phyloP scores from a whole-genome alignment of 1,140 invertebrate genomes.

The Dolichoris vasculosae region DNA sequence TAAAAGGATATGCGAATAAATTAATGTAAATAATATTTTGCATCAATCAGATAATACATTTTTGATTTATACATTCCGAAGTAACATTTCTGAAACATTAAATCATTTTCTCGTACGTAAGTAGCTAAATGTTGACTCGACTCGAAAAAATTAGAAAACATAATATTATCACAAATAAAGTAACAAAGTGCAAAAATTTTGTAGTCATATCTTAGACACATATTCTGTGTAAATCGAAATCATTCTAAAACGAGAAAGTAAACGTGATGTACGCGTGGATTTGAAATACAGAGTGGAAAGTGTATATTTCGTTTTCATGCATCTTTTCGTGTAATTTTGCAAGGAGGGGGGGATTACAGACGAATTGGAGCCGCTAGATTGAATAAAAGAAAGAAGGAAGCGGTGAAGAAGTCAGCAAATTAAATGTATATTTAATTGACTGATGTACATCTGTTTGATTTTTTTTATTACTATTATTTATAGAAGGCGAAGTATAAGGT shows the following conservation, averaged over 20 bases:
- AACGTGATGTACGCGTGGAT: neutral
- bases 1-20: too few species aligned
- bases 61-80: too few species aligned
- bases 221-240: neutral
- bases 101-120: too few species aligned
- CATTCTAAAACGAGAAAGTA: neutral
- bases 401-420: slow-evolving; percentile 15
- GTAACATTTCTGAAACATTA: too few species aligned
- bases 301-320: neutral
- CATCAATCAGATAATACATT: too few species aligned
- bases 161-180: neutral
- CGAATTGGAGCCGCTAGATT: slow-evolving; percentile 17
- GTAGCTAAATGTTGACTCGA: neutral
- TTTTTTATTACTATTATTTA: slow-evolving; percentile 3
- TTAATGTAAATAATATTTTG: too few species aligned
- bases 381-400: slow-evolving; percentile 12
- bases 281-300: slow-evolving; percentile 21
- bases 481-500: neutral
- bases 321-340: neutral
- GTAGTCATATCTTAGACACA: neutral
- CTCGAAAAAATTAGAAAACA: neutral
- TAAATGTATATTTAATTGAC: neutral
- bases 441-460: slow-evolving; percentile 6
- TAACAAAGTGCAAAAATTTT: neutral
- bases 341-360: neutral